Base-by-base conservation (phyloP, 2,113 vertebrate genomes). In the Gopherus flavomarginatus region DNA sequence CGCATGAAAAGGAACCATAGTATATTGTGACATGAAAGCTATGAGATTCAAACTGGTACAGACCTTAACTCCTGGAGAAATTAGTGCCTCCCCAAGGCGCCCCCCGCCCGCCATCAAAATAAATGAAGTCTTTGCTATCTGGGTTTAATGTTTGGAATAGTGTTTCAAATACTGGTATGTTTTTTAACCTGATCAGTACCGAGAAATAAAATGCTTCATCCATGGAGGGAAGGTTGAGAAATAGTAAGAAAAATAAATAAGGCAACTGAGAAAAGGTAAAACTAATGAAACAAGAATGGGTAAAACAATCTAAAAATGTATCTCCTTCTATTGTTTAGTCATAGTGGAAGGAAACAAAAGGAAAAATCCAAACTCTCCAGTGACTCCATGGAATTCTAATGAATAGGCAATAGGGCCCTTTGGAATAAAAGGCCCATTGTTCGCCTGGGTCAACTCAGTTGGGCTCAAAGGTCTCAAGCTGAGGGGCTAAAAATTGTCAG, bases 11-110 rank as follows among this genome's bases (percentile, higher is more conserved):
- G 49, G 62, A 54, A 69, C 4, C 38, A 89, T 49, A 77, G 24
- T 13, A n/a, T 3, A 19, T 89, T 95, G 93, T 90, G 35, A 89
- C 50, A 90, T 19, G 11, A 65, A 65, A 35, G 62, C 31, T 65
- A 4, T 35, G 29, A 91, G 49, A 50, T 3, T 86, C 6, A 78
- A 83, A 95, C 88, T n/a, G 83, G 69, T 88, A 93, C 87, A 94
- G 88, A 53, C 93, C 90, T 96, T 94, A 89, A 90, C 88, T 97
- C 85, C 87, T 95, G 90, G 90, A 96, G 94, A 96, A 97, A 95
- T 95, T 96, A 96, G 95, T 90, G 97, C 95, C 95, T 56, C 8
- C 22, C 54, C 54, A 56, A 56, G 21, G 21, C 22, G 4, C 54
- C 4, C 24, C 22, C 54, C 9, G 3, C 26, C 26, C 10, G 10